Evolutionary conservation across 2,888 invertebrate genomes (phyloP), one percentile per base, ranked within the genome.

Genomic region (Atethmia centrago): DNA sequence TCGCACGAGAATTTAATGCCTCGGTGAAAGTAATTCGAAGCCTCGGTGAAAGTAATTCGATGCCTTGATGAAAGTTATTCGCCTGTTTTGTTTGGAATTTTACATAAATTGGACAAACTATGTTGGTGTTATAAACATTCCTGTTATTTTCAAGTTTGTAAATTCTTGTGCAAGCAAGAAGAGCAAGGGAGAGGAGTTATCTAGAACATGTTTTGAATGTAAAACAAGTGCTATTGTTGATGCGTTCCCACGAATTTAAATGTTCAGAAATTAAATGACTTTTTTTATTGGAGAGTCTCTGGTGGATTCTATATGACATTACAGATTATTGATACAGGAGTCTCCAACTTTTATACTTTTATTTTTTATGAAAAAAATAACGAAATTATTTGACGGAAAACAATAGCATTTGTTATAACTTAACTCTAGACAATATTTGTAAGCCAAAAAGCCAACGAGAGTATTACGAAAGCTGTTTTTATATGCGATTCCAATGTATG

Each of bases 371-470:
- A 55, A 31, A 49, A n/a, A 45, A 51, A 0, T 25, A 19, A 45
- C 45, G 1, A 25, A 40, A 59, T 10, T 28, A 51, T 71, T 65
- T 68, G 45, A 69, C 71, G 81, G 78, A 70, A 69, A 83, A 77
- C 85, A 85, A 84, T 86, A 83, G 79, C 85, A 85, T 51, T 86
- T 87, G 86, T 82, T 76, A 59, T 73, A 90, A 92, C 90, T 69
- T 73, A 90, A 92, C 90, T 69, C 70, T 84, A 82, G 82, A 87
- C 82, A 84, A 86, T 87, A 93, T 87, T 86, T 88, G 89, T 88
- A 92, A 92, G 94, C 94, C 94, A 95, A 95, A 95, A 95, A 95
- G 91, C 88, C 87, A 92, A 93, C 89, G 89, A 92, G 90, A 94
- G 95, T 95, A 95, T 95, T 94, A 94, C 87, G 86, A 88, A 86